These are phyloP conservation scores for Ips typographus DNA, from an alignment of 1,140 invertebrate genomes.

Conservation along the genomic window DNA sequence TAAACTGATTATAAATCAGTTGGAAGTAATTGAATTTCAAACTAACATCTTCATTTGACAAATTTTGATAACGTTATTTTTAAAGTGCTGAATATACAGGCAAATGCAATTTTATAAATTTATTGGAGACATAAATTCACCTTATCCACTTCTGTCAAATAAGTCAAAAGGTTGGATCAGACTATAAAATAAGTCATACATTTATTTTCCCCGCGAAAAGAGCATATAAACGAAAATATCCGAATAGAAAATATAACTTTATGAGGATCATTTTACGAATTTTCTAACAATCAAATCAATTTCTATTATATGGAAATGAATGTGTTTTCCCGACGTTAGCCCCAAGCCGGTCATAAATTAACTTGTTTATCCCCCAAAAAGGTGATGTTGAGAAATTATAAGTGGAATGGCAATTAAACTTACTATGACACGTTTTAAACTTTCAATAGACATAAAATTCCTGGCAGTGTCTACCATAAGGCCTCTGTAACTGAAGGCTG, in stretches of 20 bases:
- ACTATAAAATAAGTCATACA: background rate
- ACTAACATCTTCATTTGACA: too few species aligned
- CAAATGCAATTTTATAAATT: background rate
- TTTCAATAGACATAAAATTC: conserved; percentile 70
- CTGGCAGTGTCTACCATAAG: conserved; percentile 75
- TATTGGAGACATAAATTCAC: background rate
- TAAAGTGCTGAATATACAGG: too few species aligned
- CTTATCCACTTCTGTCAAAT: background rate
- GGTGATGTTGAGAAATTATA: background rate
- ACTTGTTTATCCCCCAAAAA: background rate
- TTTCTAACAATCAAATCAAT: conserved; percentile 5
- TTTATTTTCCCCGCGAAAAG: conserved; percentile 1
- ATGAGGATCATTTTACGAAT: background rate
- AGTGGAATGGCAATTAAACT: conserved; percentile 7
- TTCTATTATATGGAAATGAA: conserved; percentile 1
- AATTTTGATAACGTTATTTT: too few species aligned
- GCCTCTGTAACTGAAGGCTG: conserved; percentile 66
- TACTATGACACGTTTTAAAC: conserved; percentile 69
- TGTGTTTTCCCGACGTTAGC: background rate
- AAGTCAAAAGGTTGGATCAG: background rate
- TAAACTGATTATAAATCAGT: too few species aligned
- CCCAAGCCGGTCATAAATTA: background rate
- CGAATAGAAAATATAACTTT: background rate
- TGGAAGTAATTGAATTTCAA: too few species aligned
- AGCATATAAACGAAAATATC: background rate